A percentile compares a stretch with the other conserved stretches of the same genome.
These are phyloP conservation scores for Synanceia verrucosa DNA, from an alignment of 2,797 vertebrate genomes.

Conservation along the genomic window DNA sequence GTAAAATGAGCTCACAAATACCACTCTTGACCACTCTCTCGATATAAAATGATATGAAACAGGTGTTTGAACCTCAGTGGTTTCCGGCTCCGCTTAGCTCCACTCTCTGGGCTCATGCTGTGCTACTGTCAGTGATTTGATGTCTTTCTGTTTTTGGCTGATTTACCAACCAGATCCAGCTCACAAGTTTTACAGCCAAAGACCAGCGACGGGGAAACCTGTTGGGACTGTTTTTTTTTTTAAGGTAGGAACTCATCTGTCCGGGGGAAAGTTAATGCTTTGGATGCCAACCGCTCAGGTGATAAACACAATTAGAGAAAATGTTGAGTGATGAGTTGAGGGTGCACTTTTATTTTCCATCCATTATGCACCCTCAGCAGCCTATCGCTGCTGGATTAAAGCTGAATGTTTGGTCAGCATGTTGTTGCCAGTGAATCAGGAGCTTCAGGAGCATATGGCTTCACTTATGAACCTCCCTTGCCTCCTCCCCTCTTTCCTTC, in stretches of 20 bases:
- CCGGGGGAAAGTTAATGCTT: background rate
- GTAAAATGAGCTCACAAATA: background rate
- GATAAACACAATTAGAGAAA: background rate
- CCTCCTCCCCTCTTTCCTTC: constrained; percentile 60
- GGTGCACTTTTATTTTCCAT: constrained; percentile 28
- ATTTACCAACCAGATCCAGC: background rate
- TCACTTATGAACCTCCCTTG: constrained; percentile 77
- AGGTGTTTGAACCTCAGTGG: background rate
- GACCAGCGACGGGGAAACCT: background rate
- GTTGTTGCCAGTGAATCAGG: constrained; percentile 67
- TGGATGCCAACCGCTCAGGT: background rate
- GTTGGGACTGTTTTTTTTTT: background rate
- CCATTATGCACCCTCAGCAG: constrained; percentile 11
- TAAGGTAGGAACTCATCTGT: background rate
- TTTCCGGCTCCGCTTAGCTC: background rate
- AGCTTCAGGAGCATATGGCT: constrained; percentile 81
- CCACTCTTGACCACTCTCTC: background rate
- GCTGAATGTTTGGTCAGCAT: constrained; percentile 64
- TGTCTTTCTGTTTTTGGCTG: background rate
- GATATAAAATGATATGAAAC: constrained; percentile 2
- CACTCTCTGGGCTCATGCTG: background rate
- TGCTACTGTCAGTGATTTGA: background rate
- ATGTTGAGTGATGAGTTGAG: constrained; percentile 1
- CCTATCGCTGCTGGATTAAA: constrained; percentile 43
- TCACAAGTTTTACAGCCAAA: background rate